Base-by-base conservation (phyloP, 2,113 vertebrate genomes). In the Melanocharis versteri region DNA sequence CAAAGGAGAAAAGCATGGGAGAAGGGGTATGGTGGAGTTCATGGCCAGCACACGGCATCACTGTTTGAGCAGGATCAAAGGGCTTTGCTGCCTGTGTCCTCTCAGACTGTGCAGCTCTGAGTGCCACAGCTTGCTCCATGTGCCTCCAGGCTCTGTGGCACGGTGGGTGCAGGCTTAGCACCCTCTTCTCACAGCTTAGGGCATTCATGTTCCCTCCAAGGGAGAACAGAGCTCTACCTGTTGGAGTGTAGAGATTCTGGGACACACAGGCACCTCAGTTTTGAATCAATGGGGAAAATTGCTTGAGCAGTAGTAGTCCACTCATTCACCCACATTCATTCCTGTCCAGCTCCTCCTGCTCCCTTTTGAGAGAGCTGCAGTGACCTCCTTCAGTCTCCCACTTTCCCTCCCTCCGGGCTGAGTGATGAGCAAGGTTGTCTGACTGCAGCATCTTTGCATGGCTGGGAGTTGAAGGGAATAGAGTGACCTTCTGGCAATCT, bases 81-180 rank as follows among this genome's bases (percentile, higher is more conserved):
- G 12, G 30, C 13, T 87, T 30, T 53, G 56, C 31, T 58, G 39
- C 24, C 27, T 35, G 27, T 73, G 45, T 64, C 31, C 27, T 20
- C 16, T 42, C n/a, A 31, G 18, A 23, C 1, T 0, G 1, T 11
- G 40, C 7, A 47, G 37, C 40, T 80, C 33, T 35, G 40, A 53
- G 8, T 28, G 21, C 9, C 40, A 40, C 35, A 50, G 31, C 44
- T 42, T 50, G 13, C 7, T 65, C 9, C 16, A 7, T 2, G 5
- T 15, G 19, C 13, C 37, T 86, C 37, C 26, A 50, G 31, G 14
- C n/a, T 31, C 53, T 58, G 51, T 5, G 6, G 11, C 11, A 15
- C 7, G 16, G 83, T 35, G 51, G 16, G 11, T 42, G 21, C 31
- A 50, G 51, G 44, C 16, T 50, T 66, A 40, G 21, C 16, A 35